Evolutionary conservation across 2,113 vertebrate genomes (phyloP), one percentile per base, ranked within the genome.

Genomic region (Anoura caudifer): DNA sequence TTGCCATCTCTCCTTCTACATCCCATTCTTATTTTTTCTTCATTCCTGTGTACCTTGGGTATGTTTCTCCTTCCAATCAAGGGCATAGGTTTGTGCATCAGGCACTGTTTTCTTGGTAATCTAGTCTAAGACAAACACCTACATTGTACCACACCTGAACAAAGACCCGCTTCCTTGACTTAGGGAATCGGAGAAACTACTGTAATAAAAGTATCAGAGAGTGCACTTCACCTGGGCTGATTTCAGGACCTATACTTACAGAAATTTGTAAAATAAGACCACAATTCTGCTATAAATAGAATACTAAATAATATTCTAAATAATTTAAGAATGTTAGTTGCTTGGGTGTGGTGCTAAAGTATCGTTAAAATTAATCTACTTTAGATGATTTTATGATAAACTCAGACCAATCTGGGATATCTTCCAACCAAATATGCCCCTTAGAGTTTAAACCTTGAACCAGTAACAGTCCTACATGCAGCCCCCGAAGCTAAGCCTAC

Each of bases 1-100:
- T 10, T 67, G n/a, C 33, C 28, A 16, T 63, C 12, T 0, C 1
- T 47, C 20, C 52, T 63, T 54, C n/a, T 2, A 0, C 2, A 0
- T 33, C 84, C 19, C 15, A 5, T 43, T 50, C 63, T 52, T 36
- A 24, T 31, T 67, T 70, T 61, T 33, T 4, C 56, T 43, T 36
- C 17, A 36, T 50, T 67, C 36, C 4, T 36, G 10, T 20, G 80
- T 73, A 63, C 45, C n/a, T 24, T 80, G 50, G 12, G 10, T 22
- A 26, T 80, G 8, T 20, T n/a, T 77, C 75, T 59, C 45, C n/a
- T 52, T 92, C 41, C 70, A 86, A 45, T 22, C 10, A 83, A 79
- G 13, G 20, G 50, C 4, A 72, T 31, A 84, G 33, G 6, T 9
- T n/a, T 59, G 38, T 65, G 31, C 8, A 72, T 36, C 24, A 45